Evolutionary conservation across 2,888 invertebrate species (phyloP), one percentile per base, ranked within the genome.

Genomic region (Zaprionus lineosus): DNA sequence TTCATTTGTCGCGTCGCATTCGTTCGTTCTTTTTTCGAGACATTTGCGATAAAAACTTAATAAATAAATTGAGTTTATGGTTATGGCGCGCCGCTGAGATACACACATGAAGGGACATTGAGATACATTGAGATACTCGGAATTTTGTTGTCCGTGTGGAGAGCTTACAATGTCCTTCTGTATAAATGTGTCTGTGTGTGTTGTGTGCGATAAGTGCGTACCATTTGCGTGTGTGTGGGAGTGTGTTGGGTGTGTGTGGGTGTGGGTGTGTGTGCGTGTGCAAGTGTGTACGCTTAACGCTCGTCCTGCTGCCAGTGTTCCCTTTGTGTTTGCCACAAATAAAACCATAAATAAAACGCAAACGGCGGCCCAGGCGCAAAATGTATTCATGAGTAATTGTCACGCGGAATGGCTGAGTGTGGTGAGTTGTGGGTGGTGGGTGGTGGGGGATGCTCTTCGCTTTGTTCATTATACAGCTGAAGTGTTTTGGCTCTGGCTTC

Each of bases 371-470:
- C 84, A 78, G 83, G 81, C 81, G 81, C 79, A 82, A 84, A 82
- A 82, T 84, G 85, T 84, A 82, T 82, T 82, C 81, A 82, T 84
- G 81, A 82, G 85, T 82, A 82, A 82, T 82, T 82, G 81, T 82
- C 81, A 84, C 81, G 85, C 84, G 82, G 53, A 43, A 52, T 8
- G 56, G 37, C 26, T 9, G 31, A 14, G 31, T 14, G 43, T 14
- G 7, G 36, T 37, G 9, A 37, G 34, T 3, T 8, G 40, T 1
- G 36, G 19, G 12, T 15, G 16, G 24, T 24, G 39, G 34, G 40
- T 26, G 41, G 21, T 31, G 29, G 16, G 51, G 14, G 28, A 15
- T 53, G 57, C 34, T 9, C 15, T 8, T 16, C 21, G 53, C 34
- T 47, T 37, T 50, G 53, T 50, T 48, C 52, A 39, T 43, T 16